Evolutionary conservation across 2,113 vertebrate genomes (phyloP), one percentile per base, ranked within the genome.

Genomic region (Bujurquina vittata): DNA sequence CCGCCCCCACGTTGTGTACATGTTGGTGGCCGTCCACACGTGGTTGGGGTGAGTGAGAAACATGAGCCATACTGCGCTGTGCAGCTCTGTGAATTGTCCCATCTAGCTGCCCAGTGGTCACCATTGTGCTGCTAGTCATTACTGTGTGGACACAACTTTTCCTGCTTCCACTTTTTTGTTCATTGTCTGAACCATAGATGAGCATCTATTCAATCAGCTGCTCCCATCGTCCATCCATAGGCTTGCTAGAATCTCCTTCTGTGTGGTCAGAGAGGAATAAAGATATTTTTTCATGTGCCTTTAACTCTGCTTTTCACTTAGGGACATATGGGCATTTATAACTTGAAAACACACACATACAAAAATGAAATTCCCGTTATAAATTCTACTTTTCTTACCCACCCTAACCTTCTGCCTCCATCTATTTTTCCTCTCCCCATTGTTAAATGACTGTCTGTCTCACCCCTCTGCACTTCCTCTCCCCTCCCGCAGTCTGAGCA

Each of bases 361-460:
- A 18, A 31, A 54, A 56, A 86, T 58, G 73, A 72, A 77, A 55
- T 40, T 31, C 55, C 22, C 77, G 35, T 83, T 89, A 77, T 10
- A 75, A 60, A 85, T 77, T 79, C 61, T 60, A 33, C 33, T 60
- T 29, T 81, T 69, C 74, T 81, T 18, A 35, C 65, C 67, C 29
- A 10, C 49, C 33, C 63, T 65, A 59, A 89, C 86, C 85, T 86
- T 84, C 37, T 80, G 78, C 69, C 74, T 77, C 76, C 79, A 65
- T 72, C 72, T 74, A 84, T 88, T 88, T 88, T 69, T 37, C 75
- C 75, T 23, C 67, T 52, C 61, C 46, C 43, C 33, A 57, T 52
- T 83, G 85, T 79, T 46, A 85, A 81, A 83, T 56, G 75, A 75
- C 49, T 73, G 52, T 69, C 76, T 78, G 80, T 79, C 78, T 77